These are phyloP conservation scores for Borostomias antarcticus DNA, from an alignment of 2,797 vertebrate species.

Conservation along the genomic window DNA sequence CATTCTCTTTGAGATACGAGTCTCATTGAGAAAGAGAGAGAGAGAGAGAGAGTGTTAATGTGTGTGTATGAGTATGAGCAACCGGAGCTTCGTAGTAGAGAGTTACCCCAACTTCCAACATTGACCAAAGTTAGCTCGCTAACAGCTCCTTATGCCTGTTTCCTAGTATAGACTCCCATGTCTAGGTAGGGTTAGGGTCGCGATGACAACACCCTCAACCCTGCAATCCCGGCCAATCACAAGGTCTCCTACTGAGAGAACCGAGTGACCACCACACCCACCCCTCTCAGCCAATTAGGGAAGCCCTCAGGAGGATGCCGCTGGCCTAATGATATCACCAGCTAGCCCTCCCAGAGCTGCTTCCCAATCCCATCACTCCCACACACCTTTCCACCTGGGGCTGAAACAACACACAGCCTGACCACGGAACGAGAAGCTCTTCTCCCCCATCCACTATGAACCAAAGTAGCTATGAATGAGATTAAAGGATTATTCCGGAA, in stretches of 20 bases:
- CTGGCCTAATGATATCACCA: background rate
- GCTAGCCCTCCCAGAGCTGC: background rate
- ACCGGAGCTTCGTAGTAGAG: too few species aligned
- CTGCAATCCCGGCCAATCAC: background rate
- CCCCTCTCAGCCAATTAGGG: conserved; percentile 3
- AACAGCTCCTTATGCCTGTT: too few species aligned
- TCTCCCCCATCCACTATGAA: background rate
- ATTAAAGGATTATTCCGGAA: background rate
- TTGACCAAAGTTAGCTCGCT: too few species aligned
- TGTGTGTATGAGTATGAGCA: too few species aligned
- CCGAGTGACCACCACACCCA: background rate
- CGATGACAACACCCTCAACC: too few species aligned
- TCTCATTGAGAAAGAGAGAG: background rate
- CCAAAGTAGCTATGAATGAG: background rate
- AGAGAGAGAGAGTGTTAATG: background rate
- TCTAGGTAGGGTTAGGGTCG: too few species aligned
- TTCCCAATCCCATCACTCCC: conserved; percentile 7
- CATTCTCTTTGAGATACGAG: too few species aligned
- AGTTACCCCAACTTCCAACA: too few species aligned
- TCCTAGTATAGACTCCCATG: too few species aligned
- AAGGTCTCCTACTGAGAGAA: background rate
- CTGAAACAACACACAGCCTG: background rate
- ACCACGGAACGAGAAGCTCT: background rate
- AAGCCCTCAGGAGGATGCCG: background rate
- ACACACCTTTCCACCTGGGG: background rate